Evolutionary conservation across 1,140 invertebrate species (phyloP).

Genomic region (Arion vulgaris): DNA sequence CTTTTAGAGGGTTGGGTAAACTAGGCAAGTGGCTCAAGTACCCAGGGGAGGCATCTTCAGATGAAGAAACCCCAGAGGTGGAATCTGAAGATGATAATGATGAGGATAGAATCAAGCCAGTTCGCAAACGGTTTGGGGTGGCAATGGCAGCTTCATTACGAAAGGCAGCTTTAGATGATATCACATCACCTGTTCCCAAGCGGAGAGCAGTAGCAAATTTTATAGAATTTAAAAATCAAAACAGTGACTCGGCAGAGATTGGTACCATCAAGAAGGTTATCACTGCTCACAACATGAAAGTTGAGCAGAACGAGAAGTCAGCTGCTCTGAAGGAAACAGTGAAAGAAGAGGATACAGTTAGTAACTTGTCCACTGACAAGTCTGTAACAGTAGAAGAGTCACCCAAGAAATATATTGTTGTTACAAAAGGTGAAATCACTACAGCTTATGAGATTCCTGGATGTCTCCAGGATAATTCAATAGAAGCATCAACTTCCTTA

Average conservation of each 20-base stretch:
- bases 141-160: slow-evolving; percentile 37
- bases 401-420: slow-evolving; percentile 37
- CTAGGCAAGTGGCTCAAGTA: slow-evolving; percentile 38
- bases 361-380: not conserved
- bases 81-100: not conserved
- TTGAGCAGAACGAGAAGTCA: not conserved
- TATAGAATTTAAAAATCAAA: not conserved
- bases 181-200: slow-evolving; percentile 27
- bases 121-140: slow-evolving; percentile 30
- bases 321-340: not conserved
- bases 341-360: not conserved
- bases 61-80: slow-evolving; percentile 20
- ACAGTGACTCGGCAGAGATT: not conserved
- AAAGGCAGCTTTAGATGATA: slow-evolving; percentile 32
- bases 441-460: slow-evolving; percentile 25
- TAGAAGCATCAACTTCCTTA: not conserved
- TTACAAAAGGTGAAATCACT: slow-evolving; percentile 29
- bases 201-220: not conserved
- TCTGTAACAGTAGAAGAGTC: not conserved
- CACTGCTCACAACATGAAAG: not conserved
- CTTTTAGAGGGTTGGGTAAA: slow-evolving; percentile 24
- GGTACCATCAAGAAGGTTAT: not conserved
- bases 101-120: not conserved
- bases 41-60: slow-evolving; percentile 28
- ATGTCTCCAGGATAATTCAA: not conserved